phyloP scores from a whole-genome alignment of 2,888 invertebrate genomes.

The Stratiomys singularior region DNA sequence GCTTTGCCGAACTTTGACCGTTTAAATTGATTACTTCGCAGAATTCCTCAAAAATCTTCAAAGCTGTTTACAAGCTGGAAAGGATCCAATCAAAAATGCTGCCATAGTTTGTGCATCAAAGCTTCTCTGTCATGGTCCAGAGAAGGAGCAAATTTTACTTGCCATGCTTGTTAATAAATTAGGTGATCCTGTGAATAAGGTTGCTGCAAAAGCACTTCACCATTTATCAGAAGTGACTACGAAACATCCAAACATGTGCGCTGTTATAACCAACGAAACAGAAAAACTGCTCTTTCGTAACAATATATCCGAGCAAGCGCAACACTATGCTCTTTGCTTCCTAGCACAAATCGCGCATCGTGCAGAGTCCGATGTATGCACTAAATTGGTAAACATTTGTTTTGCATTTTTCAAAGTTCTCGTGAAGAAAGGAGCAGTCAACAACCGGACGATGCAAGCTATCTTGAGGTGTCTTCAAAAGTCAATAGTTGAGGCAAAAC shows the following conservation, averaged over 20 bases:
- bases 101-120: constrained; percentile 60
- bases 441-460: constrained; percentile 85
- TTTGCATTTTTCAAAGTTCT: constrained; percentile 95
- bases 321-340: constrained; percentile 94
- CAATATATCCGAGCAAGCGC: constrained; percentile 85
- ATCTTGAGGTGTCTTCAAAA: constrained; percentile 85
- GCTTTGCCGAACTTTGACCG: not conserved
- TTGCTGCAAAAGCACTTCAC: constrained; percentile 89
- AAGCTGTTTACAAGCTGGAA: constrained; percentile 62
- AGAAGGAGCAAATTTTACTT: constrained; percentile 71
- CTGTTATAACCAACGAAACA: constrained; percentile 85
- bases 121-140: constrained; percentile 61
- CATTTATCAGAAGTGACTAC: constrained; percentile 83
- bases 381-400: constrained; percentile 88
- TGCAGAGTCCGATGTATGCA: constrained; percentile 81
- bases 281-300: constrained; percentile 90
- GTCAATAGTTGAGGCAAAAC: constrained; percentile 67
- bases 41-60: constrained; percentile 64
- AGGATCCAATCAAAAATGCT: constrained; percentile 62
- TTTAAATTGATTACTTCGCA: constrained; percentile 45
- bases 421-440: constrained; percentile 82
- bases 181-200: constrained; percentile 85
- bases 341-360: constrained; percentile 83
- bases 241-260: constrained; percentile 92
- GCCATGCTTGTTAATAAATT: constrained; percentile 91